Evolutionary conservation across 1,140 invertebrate genomes (phyloP), one percentile per base, ranked within the genome.

Genomic region (Pseudomyrmex sp.): DNA sequence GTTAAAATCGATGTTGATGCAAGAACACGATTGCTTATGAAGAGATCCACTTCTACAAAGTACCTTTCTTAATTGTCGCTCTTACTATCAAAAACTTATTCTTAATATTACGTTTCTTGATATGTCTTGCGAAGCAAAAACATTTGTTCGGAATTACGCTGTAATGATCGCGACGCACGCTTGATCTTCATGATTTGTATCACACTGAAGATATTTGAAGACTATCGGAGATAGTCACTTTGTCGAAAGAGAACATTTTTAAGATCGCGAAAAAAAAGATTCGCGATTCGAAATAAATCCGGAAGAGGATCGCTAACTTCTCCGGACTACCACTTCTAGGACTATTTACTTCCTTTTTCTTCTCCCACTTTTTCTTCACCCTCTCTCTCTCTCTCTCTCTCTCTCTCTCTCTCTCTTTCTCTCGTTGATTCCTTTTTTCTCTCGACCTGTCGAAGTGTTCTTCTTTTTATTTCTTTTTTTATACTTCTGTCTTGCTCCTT

Each of bases 221-320:
- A 18, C 20, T 46, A 77, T 80, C 56, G 65, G 20, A 50, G 46
- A 65, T 7, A 18, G 23, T 8, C n/a, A 7, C 63, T 73, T 82
- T n/a, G 56, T 62, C 23, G 63, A 13, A 68, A 23, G 50, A 82
- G 50, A 75, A 56, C 52, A 54, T 83, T 74, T 79, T 83, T 46
- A 15, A 52, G 63, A 62, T 69, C 35, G 56, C 35, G 74, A 79
- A 61, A 79, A 66, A 68, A 18, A 26, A 3, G 20, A 35, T 5
- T 50, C 63, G 63, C 74, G 54, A 79, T 69, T 70, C 69, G 23
- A 62, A 58, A 15, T 74, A 77, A 54, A 61, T 23, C 86, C 83
- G 86, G 86, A 88, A 88, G 77, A 82, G 48, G 44, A 76, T 58
- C 59, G 56, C 54, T 58, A 68, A 84, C 73, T 88, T 88, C 35